These are phyloP conservation scores for Tonatia bakeri DNA, from an alignment of 2,113 vertebrate genomes.

Conservation along the genomic window DNA sequence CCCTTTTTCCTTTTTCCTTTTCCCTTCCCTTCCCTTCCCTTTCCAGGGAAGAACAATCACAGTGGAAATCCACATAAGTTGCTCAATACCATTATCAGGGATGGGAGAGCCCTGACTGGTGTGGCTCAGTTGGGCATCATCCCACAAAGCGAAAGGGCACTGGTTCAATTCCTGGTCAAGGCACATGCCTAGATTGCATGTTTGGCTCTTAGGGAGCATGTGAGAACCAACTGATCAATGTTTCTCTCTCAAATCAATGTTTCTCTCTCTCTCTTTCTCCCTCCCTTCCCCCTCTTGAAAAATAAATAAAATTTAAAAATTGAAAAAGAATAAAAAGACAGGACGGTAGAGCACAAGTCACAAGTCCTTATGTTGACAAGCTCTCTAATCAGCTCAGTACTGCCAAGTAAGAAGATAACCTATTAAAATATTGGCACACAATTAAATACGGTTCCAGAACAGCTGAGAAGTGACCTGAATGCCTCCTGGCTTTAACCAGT, in stretches of 20 bases:
- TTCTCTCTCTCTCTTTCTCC: no score
- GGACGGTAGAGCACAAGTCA: neutral
- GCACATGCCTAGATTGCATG: no score
- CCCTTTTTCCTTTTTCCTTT: no score
- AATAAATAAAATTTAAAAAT: no score
- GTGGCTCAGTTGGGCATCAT: no score
- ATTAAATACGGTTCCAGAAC: neutral
- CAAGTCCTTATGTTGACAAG: neutral
- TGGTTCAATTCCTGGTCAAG: no score
- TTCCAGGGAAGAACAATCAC: neutral
- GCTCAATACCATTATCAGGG: neutral
- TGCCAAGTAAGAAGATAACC: neutral
- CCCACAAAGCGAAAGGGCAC: no score
- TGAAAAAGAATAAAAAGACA: no score
- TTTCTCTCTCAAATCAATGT: no score
- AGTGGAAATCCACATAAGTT: neutral
- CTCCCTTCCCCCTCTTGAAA: no score
- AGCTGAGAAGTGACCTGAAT: neutral
- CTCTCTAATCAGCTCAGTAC: neutral
- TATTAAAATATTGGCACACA: constrained; percentile 29
- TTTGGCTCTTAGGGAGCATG: no score
- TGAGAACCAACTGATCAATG: no score
- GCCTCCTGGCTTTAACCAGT: neutral
- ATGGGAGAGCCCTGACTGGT: neutral
- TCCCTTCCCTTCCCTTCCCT: neutral